Conservation (phyloP, 2,888 invertebrate genomes). For the Tachina fera region DNA sequence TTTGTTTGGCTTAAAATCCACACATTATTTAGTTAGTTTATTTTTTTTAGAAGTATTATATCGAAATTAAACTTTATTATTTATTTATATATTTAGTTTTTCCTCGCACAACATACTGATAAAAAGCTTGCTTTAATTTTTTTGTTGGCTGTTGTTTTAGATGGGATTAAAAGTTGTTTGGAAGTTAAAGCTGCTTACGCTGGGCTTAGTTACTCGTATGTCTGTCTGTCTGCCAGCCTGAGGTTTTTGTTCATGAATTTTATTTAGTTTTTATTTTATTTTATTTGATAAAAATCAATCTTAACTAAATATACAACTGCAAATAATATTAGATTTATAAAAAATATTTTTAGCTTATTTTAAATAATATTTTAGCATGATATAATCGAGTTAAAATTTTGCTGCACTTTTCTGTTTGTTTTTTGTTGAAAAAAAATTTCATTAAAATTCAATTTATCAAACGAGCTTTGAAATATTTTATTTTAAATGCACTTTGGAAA, state of each 20-base stretch:
- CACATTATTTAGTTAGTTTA: background rate
- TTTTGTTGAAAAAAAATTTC: background rate
- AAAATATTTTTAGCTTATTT: background rate
- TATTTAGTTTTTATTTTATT: background rate
- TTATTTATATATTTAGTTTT: background rate
- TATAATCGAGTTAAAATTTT: background rate
- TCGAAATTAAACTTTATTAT: background rate
- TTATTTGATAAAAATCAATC: constrained; percentile 35
- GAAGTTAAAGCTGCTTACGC: constrained; percentile 44
- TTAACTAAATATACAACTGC: constrained; percentile 30
- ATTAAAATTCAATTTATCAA: background rate
- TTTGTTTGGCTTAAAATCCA: background rate
- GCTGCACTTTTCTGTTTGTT: background rate
- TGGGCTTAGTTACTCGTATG: background rate
- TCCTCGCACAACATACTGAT: background rate
- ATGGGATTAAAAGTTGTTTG: constrained; percentile 53
- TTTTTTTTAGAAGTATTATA: background rate
- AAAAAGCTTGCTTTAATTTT: background rate
- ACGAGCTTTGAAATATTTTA: background rate
- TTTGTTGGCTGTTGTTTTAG: constrained; percentile 30
- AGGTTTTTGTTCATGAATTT: constrained; percentile 15
- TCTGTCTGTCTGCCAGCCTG: background rate
- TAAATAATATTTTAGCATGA: background rate
- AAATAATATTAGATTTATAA: constrained; percentile 1
- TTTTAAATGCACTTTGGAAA: background rate